phyloP scores from a whole-genome alignment of 2,113 vertebrate genomes.

The Ageneiosus marmoratus region DNA sequence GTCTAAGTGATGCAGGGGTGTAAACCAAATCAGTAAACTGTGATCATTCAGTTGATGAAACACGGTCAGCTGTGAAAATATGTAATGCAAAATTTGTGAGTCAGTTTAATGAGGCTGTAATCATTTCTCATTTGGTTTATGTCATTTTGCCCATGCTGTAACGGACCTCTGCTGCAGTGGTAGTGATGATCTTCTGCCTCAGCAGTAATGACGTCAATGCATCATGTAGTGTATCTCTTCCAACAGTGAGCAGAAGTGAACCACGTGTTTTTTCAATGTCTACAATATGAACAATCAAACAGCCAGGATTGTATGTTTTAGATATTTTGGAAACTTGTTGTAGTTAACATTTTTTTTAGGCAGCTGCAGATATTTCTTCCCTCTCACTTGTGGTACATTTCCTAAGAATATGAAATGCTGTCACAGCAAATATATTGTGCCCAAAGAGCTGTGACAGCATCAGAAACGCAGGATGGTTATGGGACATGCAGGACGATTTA shows the following conservation, averaged over 20 bases:
- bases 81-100: conserved; percentile 41
- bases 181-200: conserved; percentile 28
- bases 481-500: conserved; percentile 63
- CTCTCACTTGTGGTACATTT: neutral
- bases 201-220: conserved; percentile 39
- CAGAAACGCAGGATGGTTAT: conserved; percentile 55
- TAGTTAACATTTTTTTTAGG: conserved; percentile 4
- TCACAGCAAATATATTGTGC: conserved; percentile 43
- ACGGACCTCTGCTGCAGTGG: conserved; percentile 10
- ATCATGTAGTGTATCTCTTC: conserved; percentile 34
- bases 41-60: conserved; percentile 57
- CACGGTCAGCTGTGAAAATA: conserved; percentile 58
- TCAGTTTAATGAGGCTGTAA: conserved; percentile 54
- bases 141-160: conserved; percentile 39
- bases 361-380: conserved; percentile 1
- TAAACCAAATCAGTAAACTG: conserved; percentile 29
- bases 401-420: conserved; percentile 52
- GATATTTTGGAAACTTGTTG: neutral
- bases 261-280: neutral
- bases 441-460: conserved; percentile 61
- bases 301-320: conserved; percentile 11
- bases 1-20: neutral
- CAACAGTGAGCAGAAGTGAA: neutral
- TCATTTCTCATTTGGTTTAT: conserved; percentile 54
- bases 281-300: neutral